Percentiles rank a stretch among this genome's conserved stretches.
phyloP scores from a whole-genome alignment of 2,113 vertebrate species.

The Falco punctatus region DNA sequence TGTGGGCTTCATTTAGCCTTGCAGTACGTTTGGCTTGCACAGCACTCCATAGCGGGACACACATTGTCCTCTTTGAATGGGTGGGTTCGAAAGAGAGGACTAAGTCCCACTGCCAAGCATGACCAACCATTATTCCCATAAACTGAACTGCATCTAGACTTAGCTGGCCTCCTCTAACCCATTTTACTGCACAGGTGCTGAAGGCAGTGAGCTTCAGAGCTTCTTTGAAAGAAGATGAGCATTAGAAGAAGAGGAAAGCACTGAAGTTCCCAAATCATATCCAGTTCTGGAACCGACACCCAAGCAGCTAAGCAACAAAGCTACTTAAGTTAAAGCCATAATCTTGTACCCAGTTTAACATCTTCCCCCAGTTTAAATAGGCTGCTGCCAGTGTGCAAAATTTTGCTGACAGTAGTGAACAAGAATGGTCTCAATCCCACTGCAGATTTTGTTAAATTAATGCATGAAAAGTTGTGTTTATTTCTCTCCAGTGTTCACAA shows the following conservation, averaged over 20 bases:
- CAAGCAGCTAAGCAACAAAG: not conserved
- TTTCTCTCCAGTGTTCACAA: not conserved
- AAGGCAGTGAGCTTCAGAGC: not conserved
- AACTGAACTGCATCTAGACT: not conserved
- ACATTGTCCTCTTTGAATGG: not conserved
- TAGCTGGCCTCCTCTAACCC: not conserved
- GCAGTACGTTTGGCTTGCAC: not conserved
- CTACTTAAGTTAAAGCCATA: not conserved
- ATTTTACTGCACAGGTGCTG: not conserved
- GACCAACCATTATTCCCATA: not conserved
- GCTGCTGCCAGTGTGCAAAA: not conserved
- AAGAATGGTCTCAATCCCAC: not conserved
- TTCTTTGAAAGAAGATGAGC: not conserved
- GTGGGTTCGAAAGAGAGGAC: not conserved
- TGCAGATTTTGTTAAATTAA: constrained; percentile 2
- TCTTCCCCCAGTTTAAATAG: not conserved
- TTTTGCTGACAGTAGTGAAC: not conserved
- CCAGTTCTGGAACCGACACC: not conserved
- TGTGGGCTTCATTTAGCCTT: not conserved
- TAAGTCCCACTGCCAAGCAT: not conserved
- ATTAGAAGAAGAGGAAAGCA: not conserved
- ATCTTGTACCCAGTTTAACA: not conserved
- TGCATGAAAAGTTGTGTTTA: not conserved
- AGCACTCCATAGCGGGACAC: not conserved
- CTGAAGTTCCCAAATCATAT: not conserved